Evolutionary conservation across 2,797 vertebrate species (phyloP), one percentile per base, ranked within the genome.

Genomic region (Poecilia wingei): DNA sequence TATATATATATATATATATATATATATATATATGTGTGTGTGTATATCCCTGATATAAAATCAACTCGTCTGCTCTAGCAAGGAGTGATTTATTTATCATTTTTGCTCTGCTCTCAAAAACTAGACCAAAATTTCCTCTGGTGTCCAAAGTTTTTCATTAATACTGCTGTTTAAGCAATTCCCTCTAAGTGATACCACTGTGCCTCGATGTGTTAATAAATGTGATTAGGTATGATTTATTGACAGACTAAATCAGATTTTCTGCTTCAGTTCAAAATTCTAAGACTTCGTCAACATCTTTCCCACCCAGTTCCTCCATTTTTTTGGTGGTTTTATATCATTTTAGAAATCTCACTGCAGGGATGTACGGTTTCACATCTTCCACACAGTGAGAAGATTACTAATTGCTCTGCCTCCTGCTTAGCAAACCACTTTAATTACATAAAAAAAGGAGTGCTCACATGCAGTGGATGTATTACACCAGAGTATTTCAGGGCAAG

Each of bases 321-420:
- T 87, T 87, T 90, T 83, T 75, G 72, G 39, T 75, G 71, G 75
- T 82, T 49, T 75, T 84, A 83, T 84, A 87, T 93, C 90, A 90
- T 68, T 85, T 80, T 6, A 6, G 79, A 76, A 72, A 79, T 75
- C 81, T 88, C 89, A 87, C 91, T 82, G 77, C 84, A 86, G 86
- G 78, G 87, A 76, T 77, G 74, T 80, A 75, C 79, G 79, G 81
- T 81, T 79, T 85, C 83, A 83, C 85, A 80, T 85, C 79, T 77
- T 89, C 82, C 88, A 88, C 88, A 88, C 76, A 79, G 72, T 76
- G 81, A 85, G 78, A 80, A 87, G 83, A 88, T 91, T 87, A 90
- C 86, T 91, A 92, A 94, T 93, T 90, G 86, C 81, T 75, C 68
- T 72, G 53, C 87, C 85, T 84, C 88, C 84, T 85, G 86, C 83